Percentiles rank a stretch among this genome's conserved stretches.
Conservation (phyloP, 2,888 invertebrate genomes). For the Acleris holmiana region DNA sequence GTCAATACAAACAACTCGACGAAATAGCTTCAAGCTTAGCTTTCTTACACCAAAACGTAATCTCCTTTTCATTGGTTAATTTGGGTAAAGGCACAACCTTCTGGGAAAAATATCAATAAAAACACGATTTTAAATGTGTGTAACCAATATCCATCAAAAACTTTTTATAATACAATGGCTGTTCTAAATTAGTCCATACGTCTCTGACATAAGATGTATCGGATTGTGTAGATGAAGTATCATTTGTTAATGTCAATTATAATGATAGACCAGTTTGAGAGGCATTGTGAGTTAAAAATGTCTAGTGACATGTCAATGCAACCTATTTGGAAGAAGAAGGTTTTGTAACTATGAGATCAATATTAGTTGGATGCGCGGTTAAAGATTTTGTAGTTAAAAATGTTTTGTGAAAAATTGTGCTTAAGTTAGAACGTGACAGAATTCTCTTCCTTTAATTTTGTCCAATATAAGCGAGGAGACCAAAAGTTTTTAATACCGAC, state of each 20-base stretch:
- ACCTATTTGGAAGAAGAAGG: neutral
- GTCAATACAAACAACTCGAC: no score
- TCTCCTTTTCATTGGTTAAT: no score
- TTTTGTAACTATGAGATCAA: neutral
- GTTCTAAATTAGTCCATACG: neutral
- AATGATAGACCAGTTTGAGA: constrained; percentile 30
- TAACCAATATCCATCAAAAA: constrained; percentile 15
- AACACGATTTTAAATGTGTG: constrained; percentile 11
- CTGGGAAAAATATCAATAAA: constrained; percentile 7
- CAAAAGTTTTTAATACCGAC: no score
- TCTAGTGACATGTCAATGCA: constrained; percentile 13
- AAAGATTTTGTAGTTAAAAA: neutral
- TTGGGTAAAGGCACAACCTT: neutral
- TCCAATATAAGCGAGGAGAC: no score
- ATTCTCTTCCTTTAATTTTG: no score
- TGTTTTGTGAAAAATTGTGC: no score
- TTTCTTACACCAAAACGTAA: no score
- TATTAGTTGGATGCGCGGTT: neutral
- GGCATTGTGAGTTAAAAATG: constrained; percentile 27
- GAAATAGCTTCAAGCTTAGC: no score
- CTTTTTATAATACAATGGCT: neutral
- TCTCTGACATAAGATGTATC: neutral
- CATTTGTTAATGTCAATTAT: constrained; percentile 35
- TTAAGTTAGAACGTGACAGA: no score
- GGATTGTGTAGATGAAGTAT: neutral